Conservation (phyloP, 1,140 invertebrate genomes). For the Danaus plexippus region DNA sequence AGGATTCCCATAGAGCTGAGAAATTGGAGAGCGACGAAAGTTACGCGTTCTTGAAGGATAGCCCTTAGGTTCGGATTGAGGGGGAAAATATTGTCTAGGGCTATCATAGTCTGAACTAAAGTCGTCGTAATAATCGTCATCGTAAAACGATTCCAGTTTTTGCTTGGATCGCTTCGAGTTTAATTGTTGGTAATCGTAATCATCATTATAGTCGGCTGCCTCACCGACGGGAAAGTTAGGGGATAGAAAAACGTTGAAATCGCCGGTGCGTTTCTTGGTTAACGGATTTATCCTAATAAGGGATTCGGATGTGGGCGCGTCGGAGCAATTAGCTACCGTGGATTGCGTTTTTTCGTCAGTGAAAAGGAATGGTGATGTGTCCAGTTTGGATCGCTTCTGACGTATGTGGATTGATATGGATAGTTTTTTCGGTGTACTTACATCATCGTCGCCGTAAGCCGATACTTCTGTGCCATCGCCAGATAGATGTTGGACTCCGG, state of each 20-base stretch:
- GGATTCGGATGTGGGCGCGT: conserved; percentile 30
- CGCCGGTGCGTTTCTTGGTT: conserved; percentile 23
- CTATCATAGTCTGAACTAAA: conserved; percentile 36
- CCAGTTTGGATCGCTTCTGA: conserved; percentile 26
- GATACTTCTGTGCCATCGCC: conserved; percentile 52
- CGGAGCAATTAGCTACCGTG: conserved; percentile 11
- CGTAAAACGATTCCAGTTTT: conserved; percentile 31
- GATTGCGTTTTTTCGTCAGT: conserved; percentile 18
- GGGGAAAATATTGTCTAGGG: conserved; percentile 23
- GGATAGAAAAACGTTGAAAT: conserved; percentile 34
- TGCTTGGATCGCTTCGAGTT: conserved; percentile 20
- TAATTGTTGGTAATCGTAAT: conserved; percentile 31
- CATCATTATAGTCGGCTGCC: conserved; percentile 30
- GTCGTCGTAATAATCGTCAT: conserved; percentile 46
- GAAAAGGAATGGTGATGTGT: conserved; percentile 32
- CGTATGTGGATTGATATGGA: conserved; percentile 19
- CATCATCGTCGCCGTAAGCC: conserved; percentile 50
- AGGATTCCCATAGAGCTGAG: conserved; percentile 19
- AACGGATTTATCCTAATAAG: conserved; percentile 31
- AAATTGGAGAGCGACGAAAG: conserved; percentile 24
- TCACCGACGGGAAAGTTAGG: conserved; percentile 43
- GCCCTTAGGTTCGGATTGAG: conserved; percentile 29
- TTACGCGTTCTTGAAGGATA: conserved; percentile 32
- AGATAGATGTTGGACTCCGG: conserved; percentile 50
- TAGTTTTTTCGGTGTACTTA: conserved; percentile 43